phyloP scores from a whole-genome alignment of 1,140 invertebrate genomes.

The Apis laboriosa region DNA sequence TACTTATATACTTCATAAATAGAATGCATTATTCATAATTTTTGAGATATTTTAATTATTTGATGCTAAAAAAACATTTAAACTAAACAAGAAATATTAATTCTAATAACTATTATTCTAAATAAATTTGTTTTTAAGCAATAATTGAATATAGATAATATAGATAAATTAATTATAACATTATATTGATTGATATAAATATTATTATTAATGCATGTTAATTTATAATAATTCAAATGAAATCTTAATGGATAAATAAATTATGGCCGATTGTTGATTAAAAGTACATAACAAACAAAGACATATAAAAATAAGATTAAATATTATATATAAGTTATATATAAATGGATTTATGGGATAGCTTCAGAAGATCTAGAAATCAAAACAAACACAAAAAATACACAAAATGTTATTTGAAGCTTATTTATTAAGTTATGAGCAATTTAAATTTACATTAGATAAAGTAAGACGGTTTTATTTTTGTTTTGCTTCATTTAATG shows the following conservation, averaged over 20 bases:
- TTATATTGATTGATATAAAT: conserved; percentile 6
- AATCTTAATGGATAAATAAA: not conserved
- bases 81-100: not conserved
- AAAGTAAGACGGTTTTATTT: too few species aligned
- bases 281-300: not conserved
- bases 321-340: too few species aligned
- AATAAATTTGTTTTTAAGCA: conserved; percentile 8
- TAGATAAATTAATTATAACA: conserved; percentile 18
- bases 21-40: not conserved
- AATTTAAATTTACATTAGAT: too few species aligned
- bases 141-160: not conserved
- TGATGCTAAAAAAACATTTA: not conserved
- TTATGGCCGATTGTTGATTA: conserved; percentile 1
- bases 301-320: not conserved
- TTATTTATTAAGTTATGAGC: too few species aligned
- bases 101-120: conserved; percentile 5
- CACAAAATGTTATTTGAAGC: too few species aligned
- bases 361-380: too few species aligned
- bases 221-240: conserved; percentile 19
- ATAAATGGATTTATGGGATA: too few species aligned
- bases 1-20: not conserved
- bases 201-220: conserved; percentile 15
- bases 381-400: too few species aligned
- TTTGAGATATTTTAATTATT: not conserved
- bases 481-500: too few species aligned